Evolutionary conservation across 2,888 invertebrate genomes (phyloP), one percentile per base, ranked within the genome.

Genomic region (Leptogaster cylindrica): DNA sequence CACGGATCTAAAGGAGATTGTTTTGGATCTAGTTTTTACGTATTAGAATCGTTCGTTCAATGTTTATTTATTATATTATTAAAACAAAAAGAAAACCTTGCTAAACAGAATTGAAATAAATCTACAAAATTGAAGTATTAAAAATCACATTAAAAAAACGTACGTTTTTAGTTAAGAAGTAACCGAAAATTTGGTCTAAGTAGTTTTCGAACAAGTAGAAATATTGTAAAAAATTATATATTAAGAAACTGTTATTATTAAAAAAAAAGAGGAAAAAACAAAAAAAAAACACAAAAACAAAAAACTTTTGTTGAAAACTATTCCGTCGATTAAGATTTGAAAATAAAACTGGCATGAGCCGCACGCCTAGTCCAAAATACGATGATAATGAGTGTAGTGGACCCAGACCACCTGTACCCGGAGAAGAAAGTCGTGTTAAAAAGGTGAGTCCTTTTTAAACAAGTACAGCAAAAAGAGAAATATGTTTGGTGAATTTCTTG

Each of bases 401-500:
- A 73, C 91, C 91, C 79, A 85, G 92, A 85, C 92, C 92, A 82
- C 92, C 92, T 77, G 91, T 92, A 79, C 89, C 90, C 77, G 92
- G 91, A 84, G 88, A 89, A 81, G 81, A 81, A 78, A 78, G 80
- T 75, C 78, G 80, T 70, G 76, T 74, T 76, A 79, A 77, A 76
- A 81, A 81, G 80, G 81, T 80, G 66, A 18, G n/a, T 23, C 2
- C 2, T 58, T 20, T 31, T 10, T 14, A 8, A 14, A 52, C 39
- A n/a, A n/a, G n/a, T n/a, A n/a, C n/a, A n/a, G n/a, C n/a, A n/a
- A n/a, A n/a, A n/a, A n/a, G n/a, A n/a, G n/a, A n/a, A n/a, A n/a
- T n/a, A n/a, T n/a, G n/a, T n/a, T n/a, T n/a, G n/a, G n/a, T n/a
- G n/a, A n/a, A n/a, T n/a, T n/a, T n/a, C n/a, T n/a, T n/a, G n/a